Percentiles rank a stretch among this genome's conserved stretches.
phyloP scores from a whole-genome alignment of 2,888 invertebrate species.

The Eurois occulta region DNA sequence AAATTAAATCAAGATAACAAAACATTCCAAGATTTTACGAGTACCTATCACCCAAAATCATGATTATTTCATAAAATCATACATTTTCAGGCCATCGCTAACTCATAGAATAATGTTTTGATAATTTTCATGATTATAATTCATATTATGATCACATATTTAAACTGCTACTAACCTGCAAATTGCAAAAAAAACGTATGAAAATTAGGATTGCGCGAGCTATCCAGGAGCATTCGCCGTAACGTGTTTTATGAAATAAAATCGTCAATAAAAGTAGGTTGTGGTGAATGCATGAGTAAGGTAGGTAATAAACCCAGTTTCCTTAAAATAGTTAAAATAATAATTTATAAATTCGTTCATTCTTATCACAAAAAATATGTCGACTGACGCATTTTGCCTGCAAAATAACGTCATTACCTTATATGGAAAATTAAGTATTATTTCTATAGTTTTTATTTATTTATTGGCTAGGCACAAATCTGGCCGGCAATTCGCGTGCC shows the following conservation, averaged over 20 bases:
- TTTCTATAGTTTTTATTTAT: background rate
- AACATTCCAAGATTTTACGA: no score
- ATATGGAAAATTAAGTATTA: constrained; percentile 9
- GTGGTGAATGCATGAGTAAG: background rate
- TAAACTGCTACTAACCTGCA: no score
- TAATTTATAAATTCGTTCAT: constrained; percentile 34
- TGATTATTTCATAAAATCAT: no score
- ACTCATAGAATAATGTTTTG: no score
- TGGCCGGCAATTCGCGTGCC: background rate
- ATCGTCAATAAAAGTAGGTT: background rate
- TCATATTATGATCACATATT: no score
- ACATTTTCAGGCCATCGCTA: no score
- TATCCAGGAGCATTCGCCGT: no score
- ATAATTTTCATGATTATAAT: no score
- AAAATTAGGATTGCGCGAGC: no score
- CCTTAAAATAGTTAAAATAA: constrained; percentile 27
- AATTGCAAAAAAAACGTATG: no score
- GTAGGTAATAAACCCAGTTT: constrained; percentile 17
- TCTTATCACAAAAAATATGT: constrained; percentile 37
- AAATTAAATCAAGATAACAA: no score
- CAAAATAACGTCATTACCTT: constrained; percentile 41
- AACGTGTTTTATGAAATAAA: background rate
- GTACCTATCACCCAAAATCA: no score
- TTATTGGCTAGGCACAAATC: background rate
- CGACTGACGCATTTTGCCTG: constrained; percentile 24